Base-by-base conservation (phyloP, 2,888 invertebrate species). In the Platerodrilus igneus region DNA sequence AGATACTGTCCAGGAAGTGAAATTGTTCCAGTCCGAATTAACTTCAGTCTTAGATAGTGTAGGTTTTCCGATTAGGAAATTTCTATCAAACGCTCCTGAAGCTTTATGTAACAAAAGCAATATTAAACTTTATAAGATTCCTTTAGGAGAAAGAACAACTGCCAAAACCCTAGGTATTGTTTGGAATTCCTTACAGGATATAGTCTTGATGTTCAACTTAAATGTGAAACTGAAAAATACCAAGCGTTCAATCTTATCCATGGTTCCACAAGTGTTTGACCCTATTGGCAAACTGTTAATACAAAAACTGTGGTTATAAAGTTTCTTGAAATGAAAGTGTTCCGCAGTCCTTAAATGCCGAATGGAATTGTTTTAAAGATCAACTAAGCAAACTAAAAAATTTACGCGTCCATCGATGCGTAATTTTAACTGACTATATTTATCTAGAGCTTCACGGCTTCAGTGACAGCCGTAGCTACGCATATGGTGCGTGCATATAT, bases 401-500 rank as follows among this genome's bases (percentile, higher is more conserved):
- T 3, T 17, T 31, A 19, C 4, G 20, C 3, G 22, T 32, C 9
- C 32, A 10, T 22, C 18, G 32, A 22, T 32, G 32, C 23, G 30
- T 37, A 4, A 22, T 30, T 1, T 17, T 10, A 5, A n/a, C n/a
- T 16, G 8, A 5, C 3, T 17, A 15, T 14, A 21, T 6, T 7
- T 11, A 15, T 2, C 27, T 51, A 2, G 7, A 47, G 31, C 10
- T 54, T 3, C 44, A 52, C 18, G 55, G 48, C 1, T 59, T 57
- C 16, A 32, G 47, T 7, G 55, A 55, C 29, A 51, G 53, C 2
- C 50, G 46, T 2, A 50, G 53, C 22, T 45, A 22, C 4, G 55
- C 44, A 0, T 57, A 51, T 22, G 55, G 53, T 10, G 55, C 51
- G 0, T 53, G 55, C 25, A 18, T 56, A 1, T 56, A 55, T 16